These are phyloP conservation scores for Drosophila mayri DNA, from an alignment of 1,140 invertebrate species.

Conservation along the genomic window DNA sequence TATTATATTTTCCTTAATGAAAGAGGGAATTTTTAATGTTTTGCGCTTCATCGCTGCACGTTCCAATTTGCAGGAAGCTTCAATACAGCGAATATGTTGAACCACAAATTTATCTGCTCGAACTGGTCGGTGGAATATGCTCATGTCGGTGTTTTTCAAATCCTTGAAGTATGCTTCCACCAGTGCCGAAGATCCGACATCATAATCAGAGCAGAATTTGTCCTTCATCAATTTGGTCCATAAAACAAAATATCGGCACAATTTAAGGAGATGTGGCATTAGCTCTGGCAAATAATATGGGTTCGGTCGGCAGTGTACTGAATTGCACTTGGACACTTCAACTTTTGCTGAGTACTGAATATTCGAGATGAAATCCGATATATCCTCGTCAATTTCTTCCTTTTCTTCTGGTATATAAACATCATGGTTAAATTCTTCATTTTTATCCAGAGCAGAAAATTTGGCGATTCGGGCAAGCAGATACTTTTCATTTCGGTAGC, in stretches of 20 bases:
- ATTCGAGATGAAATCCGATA: neutral
- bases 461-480: neutral
- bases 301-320: neutral
- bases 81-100: neutral
- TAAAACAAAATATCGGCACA: neutral
- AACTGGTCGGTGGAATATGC: constrained; percentile 3
- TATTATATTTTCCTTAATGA: neutral
- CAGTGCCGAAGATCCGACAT: constrained; percentile 1
- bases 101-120: constrained; percentile 1
- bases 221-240: neutral
- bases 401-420: neutral
- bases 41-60: neutral
- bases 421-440: no score
- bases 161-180: constrained; percentile 1
- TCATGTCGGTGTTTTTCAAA: neutral
- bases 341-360: neutral
- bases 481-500: neutral
- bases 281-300: neutral
- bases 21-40: neutral
- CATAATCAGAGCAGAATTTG: neutral
- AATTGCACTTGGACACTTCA: neutral
- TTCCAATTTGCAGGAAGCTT: no score
- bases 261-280: neutral
- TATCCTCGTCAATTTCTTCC: neutral
- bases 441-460: neutral